Evolutionary conservation across 2,888 invertebrate genomes (phyloP), one percentile per base, ranked within the genome.

Genomic region (Orthosia gothica): DNA sequence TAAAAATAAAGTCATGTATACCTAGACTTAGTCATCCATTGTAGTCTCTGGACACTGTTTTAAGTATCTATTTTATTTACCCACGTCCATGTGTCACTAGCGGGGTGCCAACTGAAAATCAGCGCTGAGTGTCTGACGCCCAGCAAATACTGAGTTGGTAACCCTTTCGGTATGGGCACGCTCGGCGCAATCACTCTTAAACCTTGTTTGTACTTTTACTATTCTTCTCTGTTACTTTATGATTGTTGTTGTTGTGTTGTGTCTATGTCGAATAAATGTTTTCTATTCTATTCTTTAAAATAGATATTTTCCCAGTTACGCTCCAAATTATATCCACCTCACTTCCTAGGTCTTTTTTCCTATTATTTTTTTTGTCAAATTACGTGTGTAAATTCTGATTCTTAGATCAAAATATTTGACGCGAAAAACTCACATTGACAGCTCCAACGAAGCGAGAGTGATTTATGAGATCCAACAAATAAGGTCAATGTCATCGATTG

Each of bases 271-370:
- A n/a, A n/a, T n/a, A n/a, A n/a, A n/a, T n/a, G n/a, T n/a, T n/a
- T n/a, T n/a, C n/a, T n/a, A n/a, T n/a, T n/a, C n/a, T n/a, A n/a
- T n/a, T n/a, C n/a, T n/a, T n/a, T 69, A 61, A 76, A 69, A 65
- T 68, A 59, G 55, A 69, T 16, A 20, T 68, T 70, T 66, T 64
- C 49, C 67, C 49, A 66, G 76, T 74, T 77, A 78, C 76, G 69
- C 68, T 73, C 50, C 16, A 75, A 73, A 76, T 78, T 78, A 71
- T 16, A 62, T 45, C 74, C 62, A 77, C 74, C 57, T 75, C 40
- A 89, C 89, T 91, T 91, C 90, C 91, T 90, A 71, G n/a, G n/a
- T n/a, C 85, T 87, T 85, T 87, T 88, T 80, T 81, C 47, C 71
- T 71, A 58, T 65, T 52, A 0, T 0, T 63, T 81, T 65, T 74